These are phyloP conservation scores for Epirrhoe tristata DNA, from an alignment of 2,888 invertebrate genomes.

Conservation along the genomic window DNA sequence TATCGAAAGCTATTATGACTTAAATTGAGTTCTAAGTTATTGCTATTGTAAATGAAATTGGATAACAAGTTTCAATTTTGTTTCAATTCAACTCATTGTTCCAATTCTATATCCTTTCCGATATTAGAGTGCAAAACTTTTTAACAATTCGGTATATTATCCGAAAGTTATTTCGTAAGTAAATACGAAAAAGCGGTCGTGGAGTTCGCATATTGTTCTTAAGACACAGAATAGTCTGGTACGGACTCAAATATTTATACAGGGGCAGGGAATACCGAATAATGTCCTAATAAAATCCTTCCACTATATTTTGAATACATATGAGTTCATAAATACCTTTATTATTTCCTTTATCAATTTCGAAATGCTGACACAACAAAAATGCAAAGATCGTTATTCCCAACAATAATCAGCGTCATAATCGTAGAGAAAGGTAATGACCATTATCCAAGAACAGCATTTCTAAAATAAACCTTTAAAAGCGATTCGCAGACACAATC, in stretches of 20 bases:
- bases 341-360: too few species aligned
- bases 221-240: too few species aligned
- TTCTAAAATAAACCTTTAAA: conserved; percentile 15
- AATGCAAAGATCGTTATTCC: background rate
- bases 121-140: conserved; percentile 16
- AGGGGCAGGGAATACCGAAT: too few species aligned
- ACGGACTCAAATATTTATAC: background rate
- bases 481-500: conserved; percentile 9
- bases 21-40: conserved; percentile 10
- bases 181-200: background rate
- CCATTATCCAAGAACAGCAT: conserved; percentile 1
- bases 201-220: background rate
- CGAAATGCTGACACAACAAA: background rate
- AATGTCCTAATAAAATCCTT: too few species aligned
- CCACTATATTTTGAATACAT: too few species aligned
- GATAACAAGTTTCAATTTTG: conserved; percentile 14
- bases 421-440: background rate
- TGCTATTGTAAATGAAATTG: conserved; percentile 12
- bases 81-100: conserved; percentile 16
- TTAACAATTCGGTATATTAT: conserved; percentile 3
- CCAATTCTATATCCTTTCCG: conserved; percentile 5
- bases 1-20: background rate
- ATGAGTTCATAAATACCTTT: too few species aligned
- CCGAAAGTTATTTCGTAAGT: background rate
- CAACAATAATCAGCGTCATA: background rate